Conservation (phyloP, 2,888 invertebrate genomes). For the Amaurobius ferox region DNA sequence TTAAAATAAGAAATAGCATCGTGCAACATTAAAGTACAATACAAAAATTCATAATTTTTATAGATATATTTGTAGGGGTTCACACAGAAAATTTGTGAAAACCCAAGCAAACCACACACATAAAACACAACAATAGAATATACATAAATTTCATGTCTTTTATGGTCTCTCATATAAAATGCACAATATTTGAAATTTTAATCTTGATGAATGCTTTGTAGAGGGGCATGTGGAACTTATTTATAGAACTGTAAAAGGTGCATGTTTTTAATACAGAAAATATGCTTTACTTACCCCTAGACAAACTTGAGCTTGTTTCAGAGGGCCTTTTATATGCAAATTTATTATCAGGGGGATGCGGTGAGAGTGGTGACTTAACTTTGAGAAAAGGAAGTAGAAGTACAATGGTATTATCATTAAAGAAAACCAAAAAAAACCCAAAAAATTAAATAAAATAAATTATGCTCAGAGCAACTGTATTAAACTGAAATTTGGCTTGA, state of each 20-base stretch:
- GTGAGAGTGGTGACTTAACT: conserved; percentile 72
- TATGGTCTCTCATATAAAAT: not conserved
- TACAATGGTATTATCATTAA: conserved; percentile 56
- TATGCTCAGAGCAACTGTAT: conserved; percentile 45
- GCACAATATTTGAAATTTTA: not conserved
- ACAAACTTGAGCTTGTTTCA: conserved; percentile 70
- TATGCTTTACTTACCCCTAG: conserved; percentile 65
- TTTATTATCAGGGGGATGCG: conserved; percentile 72
- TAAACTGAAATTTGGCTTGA: too few species aligned
- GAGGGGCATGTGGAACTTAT: not conserved
- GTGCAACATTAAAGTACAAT: conserved; percentile 3
- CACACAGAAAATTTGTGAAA: not conserved
- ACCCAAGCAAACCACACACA: conserved; percentile 22
- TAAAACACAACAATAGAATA: conserved; percentile 7
- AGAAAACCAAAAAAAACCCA: conserved; percentile 52
- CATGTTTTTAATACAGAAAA: conserved; percentile 44
- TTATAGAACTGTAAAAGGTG: not conserved
- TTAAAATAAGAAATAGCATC: too few species aligned
- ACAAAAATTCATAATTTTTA: not conserved
- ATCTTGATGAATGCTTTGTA: not conserved
- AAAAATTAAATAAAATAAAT: conserved; percentile 36
- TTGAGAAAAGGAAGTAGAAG: conserved; percentile 72
- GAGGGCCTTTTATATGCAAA: conserved; percentile 71
- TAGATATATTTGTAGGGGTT: not conserved
- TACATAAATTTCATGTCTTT: not conserved